Percentiles rank a stretch among this genome's conserved stretches.
These are phyloP conservation scores for Leucoraja ocellata DNA, from an alignment of 2,797 vertebrate genomes.

Conservation along the genomic window DNA sequence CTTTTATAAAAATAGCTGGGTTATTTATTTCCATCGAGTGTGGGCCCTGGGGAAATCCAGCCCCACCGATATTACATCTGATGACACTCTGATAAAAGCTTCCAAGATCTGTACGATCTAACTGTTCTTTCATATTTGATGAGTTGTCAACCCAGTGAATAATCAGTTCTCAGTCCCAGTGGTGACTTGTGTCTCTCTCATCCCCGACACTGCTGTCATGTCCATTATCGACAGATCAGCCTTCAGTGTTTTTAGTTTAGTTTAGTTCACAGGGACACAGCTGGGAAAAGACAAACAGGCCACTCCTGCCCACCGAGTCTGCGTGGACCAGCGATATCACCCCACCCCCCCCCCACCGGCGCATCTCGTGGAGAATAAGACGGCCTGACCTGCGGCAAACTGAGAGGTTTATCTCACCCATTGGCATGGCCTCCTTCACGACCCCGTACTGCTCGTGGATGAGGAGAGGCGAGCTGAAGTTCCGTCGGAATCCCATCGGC, in stretches of 20 bases:
- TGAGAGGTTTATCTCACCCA: constrained; percentile 58
- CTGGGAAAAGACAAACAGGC: no score
- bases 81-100: not conserved
- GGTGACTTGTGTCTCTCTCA: no score
- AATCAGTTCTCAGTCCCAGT: not conserved
- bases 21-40: not conserved
- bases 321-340: no score
- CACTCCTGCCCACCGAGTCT: no score
- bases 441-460: constrained; percentile 65
- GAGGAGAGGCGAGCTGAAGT: constrained; percentile 83
- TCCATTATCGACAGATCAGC: not conserved
- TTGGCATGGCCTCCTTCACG: constrained; percentile 64
- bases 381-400: not conserved
- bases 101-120: not conserved
- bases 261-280: no score
- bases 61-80: not conserved
- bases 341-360: no score
- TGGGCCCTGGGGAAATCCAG: not conserved
- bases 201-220: not conserved
- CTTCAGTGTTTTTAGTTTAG: not conserved
- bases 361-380: not conserved
- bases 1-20: not conserved
- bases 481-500: constrained; percentile 78
- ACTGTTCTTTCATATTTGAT: not conserved
- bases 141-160: not conserved